Conservation (phyloP, 2,797 vertebrate genomes). For the Neosilurus mollespiculum region DNA sequence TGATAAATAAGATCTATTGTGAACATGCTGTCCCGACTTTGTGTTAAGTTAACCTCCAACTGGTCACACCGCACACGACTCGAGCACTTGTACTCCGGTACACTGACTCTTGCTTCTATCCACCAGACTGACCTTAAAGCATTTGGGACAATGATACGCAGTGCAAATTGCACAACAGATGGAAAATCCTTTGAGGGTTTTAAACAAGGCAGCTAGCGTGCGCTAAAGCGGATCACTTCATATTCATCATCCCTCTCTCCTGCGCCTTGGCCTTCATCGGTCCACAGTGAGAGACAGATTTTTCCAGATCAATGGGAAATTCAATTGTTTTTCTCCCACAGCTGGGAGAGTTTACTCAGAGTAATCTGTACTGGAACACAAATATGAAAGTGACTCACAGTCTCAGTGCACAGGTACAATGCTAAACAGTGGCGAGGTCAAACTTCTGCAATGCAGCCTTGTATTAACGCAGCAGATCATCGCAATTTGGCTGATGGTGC, state of each 20-base stretch:
- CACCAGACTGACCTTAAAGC: slow-evolving; percentile 10
- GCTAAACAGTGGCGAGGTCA: not conserved
- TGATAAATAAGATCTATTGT: not conserved
- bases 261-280: slow-evolving; percentile 16
- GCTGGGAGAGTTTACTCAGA: slow-evolving; percentile 20
- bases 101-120: not conserved
- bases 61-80: not conserved
- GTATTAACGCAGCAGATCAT: slow-evolving; percentile 1
- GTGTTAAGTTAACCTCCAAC: not conserved
- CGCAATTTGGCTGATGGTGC: slow-evolving; percentile 15
- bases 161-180: not conserved
- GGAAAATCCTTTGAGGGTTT: slow-evolving; percentile 19
- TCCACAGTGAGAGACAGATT: slow-evolving; percentile 30
- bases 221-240: slow-evolving; percentile 27
- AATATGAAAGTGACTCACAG: not conserved
- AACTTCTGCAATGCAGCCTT: slow-evolving; percentile 22
- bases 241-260: slow-evolving; percentile 39
- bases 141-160: slow-evolving; percentile 4
- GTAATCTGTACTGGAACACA: slow-evolving; percentile 14
- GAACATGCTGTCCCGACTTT: not conserved
- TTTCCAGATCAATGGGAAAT: slow-evolving; percentile 48
- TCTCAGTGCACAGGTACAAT: not conserved
- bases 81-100: not conserved
- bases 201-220: slow-evolving; percentile 10
- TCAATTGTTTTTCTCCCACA: slow-evolving; percentile 32